Percentiles rank a stretch among this genome's conserved stretches.
Evolutionary conservation across 2,888 invertebrate genomes (phyloP).

Genomic region (Brenthis daphne): DNA sequence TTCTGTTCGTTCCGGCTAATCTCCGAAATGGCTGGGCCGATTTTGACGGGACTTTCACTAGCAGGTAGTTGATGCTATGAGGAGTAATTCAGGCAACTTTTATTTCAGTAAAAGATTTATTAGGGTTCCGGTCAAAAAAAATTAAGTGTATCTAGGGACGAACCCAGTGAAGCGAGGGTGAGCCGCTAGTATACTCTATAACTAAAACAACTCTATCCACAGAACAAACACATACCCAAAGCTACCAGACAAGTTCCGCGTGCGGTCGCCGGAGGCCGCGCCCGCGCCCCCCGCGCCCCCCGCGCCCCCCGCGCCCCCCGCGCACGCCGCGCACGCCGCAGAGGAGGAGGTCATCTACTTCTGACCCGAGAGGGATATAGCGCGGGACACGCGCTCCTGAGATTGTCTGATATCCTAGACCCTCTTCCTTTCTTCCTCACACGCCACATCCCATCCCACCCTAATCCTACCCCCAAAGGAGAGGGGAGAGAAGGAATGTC

Average conservation of each 20-base stretch:
- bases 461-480: too few species aligned
- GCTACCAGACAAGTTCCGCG: conserved; percentile 86
- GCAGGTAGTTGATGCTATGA: background rate
- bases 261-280: conserved; percentile 76
- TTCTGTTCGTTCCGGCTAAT: too few species aligned
- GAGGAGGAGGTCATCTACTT: conserved; percentile 85
- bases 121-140: too few species aligned
- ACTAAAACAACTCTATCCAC: conserved; percentile 11
- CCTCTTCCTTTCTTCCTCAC: background rate
- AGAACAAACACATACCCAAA: conserved; percentile 89
- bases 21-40: too few species aligned
- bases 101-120: too few species aligned
- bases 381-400: conserved; percentile 63
- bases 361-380: conserved; percentile 73
- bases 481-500: too few species aligned
- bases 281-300: conserved; percentile 69
- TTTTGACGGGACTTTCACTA: too few species aligned
- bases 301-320: conserved; percentile 39
- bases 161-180: too few species aligned
- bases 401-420: conserved; percentile 70
- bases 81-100: too few species aligned
- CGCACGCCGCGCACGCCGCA: conserved; percentile 43
- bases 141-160: too few species aligned
- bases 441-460: too few species aligned
- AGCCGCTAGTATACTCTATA: background rate